Percentiles rank a stretch among this genome's conserved stretches.
phyloP scores from a whole-genome alignment of 1,140 invertebrate species.

The Cotesia chilonis region DNA sequence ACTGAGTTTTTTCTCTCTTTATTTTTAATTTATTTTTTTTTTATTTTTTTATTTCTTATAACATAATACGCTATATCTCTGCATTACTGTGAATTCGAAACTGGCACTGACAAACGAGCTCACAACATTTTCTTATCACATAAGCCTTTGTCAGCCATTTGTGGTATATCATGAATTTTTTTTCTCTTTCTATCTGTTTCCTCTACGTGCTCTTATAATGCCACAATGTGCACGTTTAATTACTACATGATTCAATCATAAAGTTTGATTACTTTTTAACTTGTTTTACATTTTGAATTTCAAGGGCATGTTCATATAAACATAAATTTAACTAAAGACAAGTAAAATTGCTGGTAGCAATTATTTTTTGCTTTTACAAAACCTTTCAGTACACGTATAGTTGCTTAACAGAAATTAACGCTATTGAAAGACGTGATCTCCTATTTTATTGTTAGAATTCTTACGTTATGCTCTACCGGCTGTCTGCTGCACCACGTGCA shows the following conservation, averaged over 20 bases:
- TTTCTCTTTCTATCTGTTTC: not conserved
- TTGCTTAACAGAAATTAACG: no score
- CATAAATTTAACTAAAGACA: no score
- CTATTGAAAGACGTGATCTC: no score
- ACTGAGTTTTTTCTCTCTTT: conserved; percentile 4
- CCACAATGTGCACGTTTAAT: not conserved
- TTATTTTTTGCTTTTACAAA: no score
- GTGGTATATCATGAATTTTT: not conserved
- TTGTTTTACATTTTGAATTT: no score
- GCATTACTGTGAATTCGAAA: conserved; percentile 14
- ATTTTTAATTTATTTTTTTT: conserved; percentile 7
- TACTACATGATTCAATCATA: not conserved
- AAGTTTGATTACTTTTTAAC: not conserved
- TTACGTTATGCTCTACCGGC: conserved; percentile 30
- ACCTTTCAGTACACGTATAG: no score
- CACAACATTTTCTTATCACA: conserved; percentile 14
- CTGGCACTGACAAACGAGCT: conserved; percentile 5
- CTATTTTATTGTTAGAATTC: not conserved
- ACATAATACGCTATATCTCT: not conserved
- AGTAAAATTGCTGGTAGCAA: no score
- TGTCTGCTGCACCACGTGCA: conserved; percentile 40
- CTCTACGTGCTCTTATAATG: not conserved
- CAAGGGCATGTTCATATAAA: no score
- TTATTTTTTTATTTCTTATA: conserved; percentile 1
- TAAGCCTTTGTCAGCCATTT: conserved; percentile 12